These are phyloP conservation scores for Parascotia fuliginaria DNA, from an alignment of 2,888 invertebrate genomes.

Conservation along the genomic window DNA sequence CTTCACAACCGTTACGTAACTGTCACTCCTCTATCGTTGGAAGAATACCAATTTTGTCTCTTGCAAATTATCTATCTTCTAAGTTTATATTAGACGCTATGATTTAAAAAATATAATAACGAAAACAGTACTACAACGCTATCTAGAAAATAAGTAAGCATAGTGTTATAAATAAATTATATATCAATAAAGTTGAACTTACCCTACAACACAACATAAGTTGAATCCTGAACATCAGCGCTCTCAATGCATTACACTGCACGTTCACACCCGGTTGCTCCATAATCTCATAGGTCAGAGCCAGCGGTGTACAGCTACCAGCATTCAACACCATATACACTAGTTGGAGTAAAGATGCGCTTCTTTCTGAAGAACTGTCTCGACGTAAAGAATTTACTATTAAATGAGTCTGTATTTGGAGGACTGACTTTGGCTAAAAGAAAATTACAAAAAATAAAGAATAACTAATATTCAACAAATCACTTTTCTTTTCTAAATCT, in stretches of 20 bases:
- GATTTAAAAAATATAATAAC: too few species aligned
- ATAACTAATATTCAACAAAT: too few species aligned
- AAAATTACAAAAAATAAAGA: neutral
- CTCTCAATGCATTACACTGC: conserved; percentile 67
- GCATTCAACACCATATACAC: conserved; percentile 67
- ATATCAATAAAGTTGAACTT: conserved; percentile 43
- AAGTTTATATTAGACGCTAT: too few species aligned
- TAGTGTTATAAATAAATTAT: too few species aligned
- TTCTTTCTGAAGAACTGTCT: conserved; percentile 64
- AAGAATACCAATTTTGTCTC: too few species aligned
- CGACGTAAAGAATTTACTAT: conserved; percentile 66
- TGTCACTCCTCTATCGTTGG: too few species aligned
- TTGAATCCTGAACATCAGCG: conserved; percentile 76
- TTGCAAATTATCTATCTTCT: too few species aligned
- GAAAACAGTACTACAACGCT: too few species aligned
- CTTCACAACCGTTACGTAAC: too few species aligned
- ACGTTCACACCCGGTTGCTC: conserved; percentile 35
- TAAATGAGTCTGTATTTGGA: conserved; percentile 66
- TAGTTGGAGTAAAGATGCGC: conserved; percentile 65
- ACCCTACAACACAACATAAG: conserved; percentile 73
- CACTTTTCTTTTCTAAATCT: too few species aligned
- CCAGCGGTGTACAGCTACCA: conserved; percentile 61
- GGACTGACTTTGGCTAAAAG: conserved; percentile 66
- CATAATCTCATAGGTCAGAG: conserved; percentile 52
- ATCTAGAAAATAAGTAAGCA: neutral